These are phyloP conservation scores for Acromyrmex echinatior DNA, from an alignment of 1,140 invertebrate species.

Conservation along the genomic window DNA sequence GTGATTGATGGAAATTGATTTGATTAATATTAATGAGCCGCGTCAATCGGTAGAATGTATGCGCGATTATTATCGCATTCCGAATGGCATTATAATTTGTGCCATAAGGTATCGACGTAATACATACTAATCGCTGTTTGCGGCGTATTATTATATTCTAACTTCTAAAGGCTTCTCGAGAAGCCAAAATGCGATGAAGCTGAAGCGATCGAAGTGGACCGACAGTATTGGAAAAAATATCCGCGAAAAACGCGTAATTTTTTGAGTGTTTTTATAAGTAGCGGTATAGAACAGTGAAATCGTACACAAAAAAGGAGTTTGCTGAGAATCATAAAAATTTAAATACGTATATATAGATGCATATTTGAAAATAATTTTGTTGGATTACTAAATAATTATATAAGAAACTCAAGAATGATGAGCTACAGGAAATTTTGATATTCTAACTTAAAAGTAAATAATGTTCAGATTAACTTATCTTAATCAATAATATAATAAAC, in stretches of 20 bases:
- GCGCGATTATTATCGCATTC: slow-evolving; percentile 65
- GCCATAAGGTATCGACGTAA: slow-evolving; percentile 31
- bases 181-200: background rate
- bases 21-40: slow-evolving; percentile 68
- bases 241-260: background rate
- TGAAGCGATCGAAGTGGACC: background rate
- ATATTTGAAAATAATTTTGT: too few species aligned
- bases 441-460: too few species aligned
- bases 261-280: background rate
- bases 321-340: too few species aligned
- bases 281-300: too few species aligned
- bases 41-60: slow-evolving; percentile 38
- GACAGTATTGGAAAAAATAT: background rate
- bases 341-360: too few species aligned
- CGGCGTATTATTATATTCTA: slow-evolving; percentile 10
- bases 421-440: too few species aligned
- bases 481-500: too few species aligned
- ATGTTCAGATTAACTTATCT: too few species aligned
- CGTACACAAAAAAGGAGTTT: too few species aligned
- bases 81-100: slow-evolving; percentile 50
- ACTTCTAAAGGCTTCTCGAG: background rate
- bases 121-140: slow-evolving; percentile 58
- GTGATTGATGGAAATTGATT: slow-evolving; percentile 66
- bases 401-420: too few species aligned
- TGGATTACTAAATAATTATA: too few species aligned